Percentiles rank a stretch among this genome's conserved stretches.
These are phyloP conservation scores for Trachelus tabidus DNA, from an alignment of 2,888 invertebrate genomes.

Conservation along the genomic window DNA sequence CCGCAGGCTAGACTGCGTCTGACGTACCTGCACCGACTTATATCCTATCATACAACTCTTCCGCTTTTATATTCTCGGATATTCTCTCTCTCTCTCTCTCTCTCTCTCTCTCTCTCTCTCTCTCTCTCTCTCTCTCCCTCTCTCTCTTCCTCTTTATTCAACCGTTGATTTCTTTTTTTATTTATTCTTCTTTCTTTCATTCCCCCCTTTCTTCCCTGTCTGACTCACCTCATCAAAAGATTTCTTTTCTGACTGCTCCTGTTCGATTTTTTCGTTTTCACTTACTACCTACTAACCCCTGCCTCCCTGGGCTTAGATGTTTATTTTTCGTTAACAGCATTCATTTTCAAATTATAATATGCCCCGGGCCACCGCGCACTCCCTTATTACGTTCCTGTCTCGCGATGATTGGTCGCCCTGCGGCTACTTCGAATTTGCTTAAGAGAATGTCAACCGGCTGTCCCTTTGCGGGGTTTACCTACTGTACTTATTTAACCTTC, in stretches of 20 bases:
- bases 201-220: slow-evolving; percentile 8
- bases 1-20: slow-evolving; percentile 22
- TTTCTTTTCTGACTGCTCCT: not conserved
- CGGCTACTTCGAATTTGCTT: not conserved
- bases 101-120: not conserved
- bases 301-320: not conserved
- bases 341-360: not conserved
- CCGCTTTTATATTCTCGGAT: not conserved
- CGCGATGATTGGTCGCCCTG: slow-evolving; percentile 1
- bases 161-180: too few relatives aligned
- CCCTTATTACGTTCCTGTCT: not conserved
- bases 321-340: not conserved
- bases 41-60: slow-evolving; percentile 6
- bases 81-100: not conserved
- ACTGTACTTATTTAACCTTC: not conserved
- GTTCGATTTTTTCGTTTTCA: not conserved
- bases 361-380: not conserved
- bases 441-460: not conserved
- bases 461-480: not conserved
- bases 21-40: slow-evolving; percentile 25
- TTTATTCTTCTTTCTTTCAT: not conserved
- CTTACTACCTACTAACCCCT: not conserved
- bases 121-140: not conserved
- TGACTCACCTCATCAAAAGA: slow-evolving; percentile 2
- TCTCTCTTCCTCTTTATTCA: too few relatives aligned